A percentile compares a stretch with the other conserved stretches of the same genome.
Conservation (phyloP, 53 echinoderm and acorn worm species). For the Patiria pectinifera region DNA sequence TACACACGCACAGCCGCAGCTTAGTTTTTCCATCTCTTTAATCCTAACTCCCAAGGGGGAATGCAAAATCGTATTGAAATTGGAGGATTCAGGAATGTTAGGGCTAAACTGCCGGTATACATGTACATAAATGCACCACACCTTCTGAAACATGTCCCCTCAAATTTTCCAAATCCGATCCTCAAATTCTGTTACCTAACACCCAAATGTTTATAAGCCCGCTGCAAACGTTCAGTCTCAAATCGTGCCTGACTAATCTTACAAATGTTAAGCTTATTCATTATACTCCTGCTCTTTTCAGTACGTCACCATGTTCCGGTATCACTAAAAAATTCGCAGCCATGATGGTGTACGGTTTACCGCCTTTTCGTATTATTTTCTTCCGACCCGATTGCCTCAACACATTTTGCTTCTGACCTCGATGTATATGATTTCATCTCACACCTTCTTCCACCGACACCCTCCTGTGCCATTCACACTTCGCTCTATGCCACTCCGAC, state of each 20-base stretch:
- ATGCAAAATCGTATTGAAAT: too few relatives aligned
- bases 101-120: too few relatives aligned
- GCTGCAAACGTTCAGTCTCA: too few relatives aligned
- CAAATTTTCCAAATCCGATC: too few relatives aligned
- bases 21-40: too few relatives aligned
- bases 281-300: not conserved
- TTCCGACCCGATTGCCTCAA: not conserved
- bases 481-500: not conserved
- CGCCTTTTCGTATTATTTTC: slow-evolving; percentile 2
- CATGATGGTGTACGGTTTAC: not conserved
- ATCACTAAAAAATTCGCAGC: not conserved
- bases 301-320: not conserved
- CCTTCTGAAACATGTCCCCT: too few relatives aligned
- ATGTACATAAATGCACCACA: not conserved
- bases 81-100: too few relatives aligned
- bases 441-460: slow-evolving; percentile 27
- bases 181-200: too few relatives aligned
- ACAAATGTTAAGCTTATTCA: not conserved
- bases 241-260: too few relatives aligned
- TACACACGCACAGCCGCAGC: too few relatives aligned
- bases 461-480: slow-evolving; percentile 28
- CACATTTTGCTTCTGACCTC: slow-evolving; percentile 17
- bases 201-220: too few relatives aligned
- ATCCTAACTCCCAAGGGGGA: too few relatives aligned
- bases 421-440: slow-evolving; percentile 52